Base-by-base conservation (phyloP, 2,888 invertebrate genomes). In the Pyrgus malvae region DNA sequence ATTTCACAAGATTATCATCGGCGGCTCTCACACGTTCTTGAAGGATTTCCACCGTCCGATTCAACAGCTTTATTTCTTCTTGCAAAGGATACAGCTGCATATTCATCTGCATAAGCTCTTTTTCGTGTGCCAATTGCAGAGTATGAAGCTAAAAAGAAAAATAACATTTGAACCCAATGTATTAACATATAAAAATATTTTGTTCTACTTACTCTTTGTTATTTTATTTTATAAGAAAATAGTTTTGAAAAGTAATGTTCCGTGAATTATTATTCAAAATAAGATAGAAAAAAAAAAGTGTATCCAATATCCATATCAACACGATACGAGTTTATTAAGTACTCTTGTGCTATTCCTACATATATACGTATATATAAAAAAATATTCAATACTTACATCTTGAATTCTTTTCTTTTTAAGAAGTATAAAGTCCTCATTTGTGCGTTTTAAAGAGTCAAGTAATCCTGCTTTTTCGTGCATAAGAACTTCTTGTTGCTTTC, bases 391-490 rank as follows among this genome's bases (percentile, higher is more conserved):
- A 46, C 48, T 94, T 79, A 96, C 94, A 84, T 96, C 96, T 76
- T 95, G 94, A 66, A 96, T 90, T 49, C 96, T 91, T 74, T 96
- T 96, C 64, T 93, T 94, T 75, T 96, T 95, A 65, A 96, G 78
- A 57, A 92, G 83, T 76, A 95, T 94, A 67, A 94, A 94, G 70
- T 96, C 96, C 58, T 93, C 93, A 68, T 95, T 95, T 19, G 95
- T 92, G 51, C 93, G 88, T 70, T 93, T 93, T 40, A 95, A 85
- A 64, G 95, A 95, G 63, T 94, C 93, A 14, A 92, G 83, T 40
- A 93, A 68, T 35, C 89, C 90, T 65, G 80, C 91, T 59, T 91
- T 92, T 83, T 91, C 92, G 57, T 85, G 88, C 66, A 76, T 80
- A 38, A 89, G 72, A 60, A 72, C 83, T 64, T 86, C 93, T 40